phyloP scores from a whole-genome alignment of 2,888 invertebrate species.

The Drosophila incognita region DNA sequence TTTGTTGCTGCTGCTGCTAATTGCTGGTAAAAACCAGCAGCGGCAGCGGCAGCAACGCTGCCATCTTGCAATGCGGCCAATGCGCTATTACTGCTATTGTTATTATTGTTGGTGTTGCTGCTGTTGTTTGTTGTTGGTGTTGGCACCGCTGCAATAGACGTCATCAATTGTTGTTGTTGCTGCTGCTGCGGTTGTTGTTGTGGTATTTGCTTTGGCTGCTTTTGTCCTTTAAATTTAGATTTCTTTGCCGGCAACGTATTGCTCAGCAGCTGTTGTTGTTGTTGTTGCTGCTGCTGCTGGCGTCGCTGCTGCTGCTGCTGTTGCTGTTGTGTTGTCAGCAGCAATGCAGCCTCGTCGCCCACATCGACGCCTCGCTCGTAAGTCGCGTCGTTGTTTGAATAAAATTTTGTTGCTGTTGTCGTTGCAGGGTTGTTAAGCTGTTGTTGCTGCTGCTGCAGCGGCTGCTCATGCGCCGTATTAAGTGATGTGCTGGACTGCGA shows the following conservation, averaged over 20 bases:
- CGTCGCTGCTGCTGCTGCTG: constrained; percentile 56
- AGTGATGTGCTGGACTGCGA: constrained; percentile 82
- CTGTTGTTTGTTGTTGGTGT: constrained; percentile 41
- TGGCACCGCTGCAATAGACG: constrained; percentile 70
- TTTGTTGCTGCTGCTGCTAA: constrained; percentile 66
- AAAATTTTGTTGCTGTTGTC: constrained; percentile 70
- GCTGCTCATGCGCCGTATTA: constrained; percentile 77
- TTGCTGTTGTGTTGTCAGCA: constrained; percentile 63
- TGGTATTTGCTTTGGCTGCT: constrained; percentile 82
- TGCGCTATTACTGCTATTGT: constrained; percentile 52
- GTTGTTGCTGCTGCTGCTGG: constrained; percentile 49
- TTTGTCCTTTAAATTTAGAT: constrained; percentile 81
- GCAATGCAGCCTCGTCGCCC: constrained; percentile 74
- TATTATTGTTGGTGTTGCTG: constrained; percentile 50
- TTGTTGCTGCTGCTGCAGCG: constrained; percentile 35
- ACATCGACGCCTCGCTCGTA: constrained; percentile 82
- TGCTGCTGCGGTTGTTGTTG: constrained; percentile 40
- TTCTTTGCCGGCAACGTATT: constrained; percentile 82
- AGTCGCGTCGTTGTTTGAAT: constrained; percentile 73
- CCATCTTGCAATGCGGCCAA: constrained; percentile 74
- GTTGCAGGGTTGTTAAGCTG: constrained; percentile 42
- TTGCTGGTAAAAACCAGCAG: constrained; percentile 71
- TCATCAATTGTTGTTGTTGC: constrained; percentile 65
- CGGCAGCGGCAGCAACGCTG: constrained; percentile 73
- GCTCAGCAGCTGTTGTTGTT: constrained; percentile 47